Percentiles rank a stretch among this genome's conserved stretches.
These are phyloP conservation scores for Bimastos eiseni DNA, from an alignment of 2,888 invertebrate genomes.

Conservation along the genomic window DNA sequence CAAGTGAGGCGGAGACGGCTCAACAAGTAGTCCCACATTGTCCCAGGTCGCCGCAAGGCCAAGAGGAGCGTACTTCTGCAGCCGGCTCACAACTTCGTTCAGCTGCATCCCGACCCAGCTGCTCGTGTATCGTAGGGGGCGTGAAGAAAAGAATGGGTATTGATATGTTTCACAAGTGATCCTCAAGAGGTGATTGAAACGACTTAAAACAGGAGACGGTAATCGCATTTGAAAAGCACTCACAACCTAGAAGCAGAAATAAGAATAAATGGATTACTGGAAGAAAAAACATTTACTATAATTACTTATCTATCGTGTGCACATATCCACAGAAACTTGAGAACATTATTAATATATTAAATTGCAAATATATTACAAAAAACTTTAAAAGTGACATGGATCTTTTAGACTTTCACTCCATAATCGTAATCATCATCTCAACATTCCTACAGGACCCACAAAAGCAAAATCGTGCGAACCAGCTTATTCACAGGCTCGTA, in stretches of 20 bases:
- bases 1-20: conserved; percentile 69
- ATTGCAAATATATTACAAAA: neutral
- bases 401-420: neutral
- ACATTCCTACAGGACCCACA: too few relatives aligned
- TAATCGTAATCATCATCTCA: too few relatives aligned
- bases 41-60: conserved; percentile 82
- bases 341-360: neutral
- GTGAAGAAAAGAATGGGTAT: neutral
- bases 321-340: neutral
- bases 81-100: conserved; percentile 43
- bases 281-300: neutral
- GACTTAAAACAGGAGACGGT: neutral
- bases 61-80: conserved; percentile 51
- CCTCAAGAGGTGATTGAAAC: neutral
- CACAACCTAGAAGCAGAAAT: neutral
- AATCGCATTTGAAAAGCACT: neutral
- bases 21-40: conserved; percentile 87
- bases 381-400: neutral
- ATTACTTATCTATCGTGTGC: neutral
- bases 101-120: conserved; percentile 41
- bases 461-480: too few relatives aligned
- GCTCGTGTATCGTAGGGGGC: neutral
- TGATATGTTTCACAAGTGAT: neutral
- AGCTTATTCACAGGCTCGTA: too few relatives aligned
- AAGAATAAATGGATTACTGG: neutral